A percentile compares a stretch with the other conserved stretches of the same genome.
phyloP scores from a whole-genome alignment of 2,888 invertebrate genomes.

The Podotricha telesiphe region DNA sequence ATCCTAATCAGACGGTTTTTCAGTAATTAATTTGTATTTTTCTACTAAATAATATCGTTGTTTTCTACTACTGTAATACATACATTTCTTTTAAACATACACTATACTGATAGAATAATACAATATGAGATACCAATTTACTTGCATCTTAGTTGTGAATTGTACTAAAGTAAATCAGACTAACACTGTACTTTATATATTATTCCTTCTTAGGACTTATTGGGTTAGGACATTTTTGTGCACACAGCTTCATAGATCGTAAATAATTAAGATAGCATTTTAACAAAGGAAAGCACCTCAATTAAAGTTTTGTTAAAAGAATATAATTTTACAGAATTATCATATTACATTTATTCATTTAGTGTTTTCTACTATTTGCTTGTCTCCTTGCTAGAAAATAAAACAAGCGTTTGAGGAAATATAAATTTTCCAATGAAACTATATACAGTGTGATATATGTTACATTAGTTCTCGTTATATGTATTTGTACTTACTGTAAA shows the following conservation, averaged over 20 bases:
- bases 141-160: too few species aligned
- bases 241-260: not conserved
- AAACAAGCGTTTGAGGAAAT: not conserved
- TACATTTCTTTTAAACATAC: too few species aligned
- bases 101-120: too few species aligned
- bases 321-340: not conserved
- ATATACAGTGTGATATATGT: not conserved
- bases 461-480: too few species aligned
- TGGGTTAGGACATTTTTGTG: constrained; percentile 2
- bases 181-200: not conserved
- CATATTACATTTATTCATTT: not conserved
- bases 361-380: not conserved
- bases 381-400: not conserved
- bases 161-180: too few species aligned
- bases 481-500: not conserved
- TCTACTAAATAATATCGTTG: too few species aligned
- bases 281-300: constrained; percentile 3
- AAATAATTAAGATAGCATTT: constrained; percentile 1
- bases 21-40: too few species aligned
- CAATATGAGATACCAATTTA: too few species aligned
- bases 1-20: too few species aligned
- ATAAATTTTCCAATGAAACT: too few species aligned
- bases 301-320: not conserved
- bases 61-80: too few species aligned
- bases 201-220: not conserved